Base-by-base conservation (phyloP, 2,797 vertebrate species). In the Gambelia wislizenii region DNA sequence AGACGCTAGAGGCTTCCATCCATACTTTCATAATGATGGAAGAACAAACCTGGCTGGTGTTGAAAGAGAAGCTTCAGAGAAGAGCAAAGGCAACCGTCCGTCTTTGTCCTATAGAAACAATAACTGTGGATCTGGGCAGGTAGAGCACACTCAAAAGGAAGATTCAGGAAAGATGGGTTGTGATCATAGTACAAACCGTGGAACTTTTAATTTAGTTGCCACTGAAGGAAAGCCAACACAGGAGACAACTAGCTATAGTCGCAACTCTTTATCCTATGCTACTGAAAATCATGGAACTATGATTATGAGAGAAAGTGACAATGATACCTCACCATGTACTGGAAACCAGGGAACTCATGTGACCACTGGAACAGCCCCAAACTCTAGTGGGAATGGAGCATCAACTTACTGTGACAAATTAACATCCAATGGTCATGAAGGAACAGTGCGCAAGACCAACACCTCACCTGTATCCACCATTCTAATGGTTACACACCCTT, bases 381-480 rank as follows among this genome's bases (percentile, higher is more conserved):
- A 20, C 10, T 2, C 18, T 3, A 4, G 30, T 30, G 44, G 10
- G 9, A 22, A 9, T 52, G 10, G 1, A 33, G 18, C 14, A 1
- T 6, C 84, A 20, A 4, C 42, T 18, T 10, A 1, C 33, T 9
- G 3, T 30, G 1, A 52, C 27, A 18, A 76, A 39, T 3, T 0
- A 7, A 14, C 44, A n/a, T 10, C 27, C 42, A 3, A 18, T 0
- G 10, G 6, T 1, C 2, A 8, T 0, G 13, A 74, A 39, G 49
- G 13, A 30, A 13, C 4, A 30, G 0, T 9, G 8, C 8, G 16
- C 47, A 18, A 0, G 7, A 3, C 2, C 22, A 8, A 49, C 44
- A 4, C 5, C 9, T 67, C 12, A 0, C 30, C 78, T 3, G 1
- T 30, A 14, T 52, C n/a, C 18, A 67, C 1, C 4, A 1, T 20